Percentiles rank a stretch among this genome's conserved stretches.
phyloP scores from a whole-genome alignment of 1,140 invertebrate genomes.

The Trichonephila inaurata region DNA sequence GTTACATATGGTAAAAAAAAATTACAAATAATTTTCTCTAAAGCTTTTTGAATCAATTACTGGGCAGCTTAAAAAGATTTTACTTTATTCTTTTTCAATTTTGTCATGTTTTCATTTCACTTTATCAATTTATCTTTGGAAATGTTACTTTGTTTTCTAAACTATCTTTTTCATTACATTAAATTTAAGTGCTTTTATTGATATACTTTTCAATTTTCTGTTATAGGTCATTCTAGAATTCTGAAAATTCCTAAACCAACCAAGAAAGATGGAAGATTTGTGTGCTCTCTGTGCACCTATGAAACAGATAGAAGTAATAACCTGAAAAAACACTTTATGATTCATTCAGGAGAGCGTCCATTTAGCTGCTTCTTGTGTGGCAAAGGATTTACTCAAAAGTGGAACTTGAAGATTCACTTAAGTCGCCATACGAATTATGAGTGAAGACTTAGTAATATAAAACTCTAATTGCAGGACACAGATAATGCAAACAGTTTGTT shows the following conservation, averaged over 20 bases:
- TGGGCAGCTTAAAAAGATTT: neutral
- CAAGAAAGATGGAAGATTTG: neutral
- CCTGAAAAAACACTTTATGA: constrained; percentile 62
- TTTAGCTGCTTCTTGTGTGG: constrained; percentile 54
- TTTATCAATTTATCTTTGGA: neutral
- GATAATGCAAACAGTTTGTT: no score
- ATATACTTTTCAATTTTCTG: neutral
- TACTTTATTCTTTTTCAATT: neutral
- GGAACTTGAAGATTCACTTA: constrained; percentile 69
- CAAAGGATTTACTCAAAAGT: constrained; percentile 41
- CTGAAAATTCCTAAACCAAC: neutral
- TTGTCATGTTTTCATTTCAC: neutral
- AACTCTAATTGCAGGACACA: no score
- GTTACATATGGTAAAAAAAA: no score
- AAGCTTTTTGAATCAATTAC: no score
- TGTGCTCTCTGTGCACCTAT: neutral
- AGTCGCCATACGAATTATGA: neutral
- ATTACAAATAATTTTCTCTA: no score
- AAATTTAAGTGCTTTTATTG: neutral
- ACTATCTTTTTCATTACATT: neutral
- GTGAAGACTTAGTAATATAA: neutral
- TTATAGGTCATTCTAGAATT: neutral
- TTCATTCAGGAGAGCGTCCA: constrained; percentile 70
- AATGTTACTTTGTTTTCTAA: neutral
- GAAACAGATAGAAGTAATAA: neutral